phyloP scores from a whole-genome alignment of 2,113 vertebrate genomes.

The Elgaria multicarinata region DNA sequence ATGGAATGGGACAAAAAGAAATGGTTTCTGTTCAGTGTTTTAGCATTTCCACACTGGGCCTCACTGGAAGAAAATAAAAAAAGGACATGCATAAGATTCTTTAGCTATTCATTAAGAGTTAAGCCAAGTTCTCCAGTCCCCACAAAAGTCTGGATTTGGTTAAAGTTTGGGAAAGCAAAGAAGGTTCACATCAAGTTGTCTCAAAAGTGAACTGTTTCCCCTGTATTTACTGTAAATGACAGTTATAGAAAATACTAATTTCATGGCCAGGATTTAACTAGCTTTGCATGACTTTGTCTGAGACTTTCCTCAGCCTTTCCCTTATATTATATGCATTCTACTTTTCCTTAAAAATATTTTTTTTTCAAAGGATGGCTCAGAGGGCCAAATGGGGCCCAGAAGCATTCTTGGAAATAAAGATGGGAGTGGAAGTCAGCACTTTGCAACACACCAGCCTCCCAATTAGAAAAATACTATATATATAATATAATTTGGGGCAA shows the following conservation, averaged over 20 bases:
- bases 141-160: conserved; percentile 26
- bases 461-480: no score
- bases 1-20: conserved; percentile 58
- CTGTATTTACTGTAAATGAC: conserved; percentile 21
- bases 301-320: not conserved
- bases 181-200: conserved; percentile 17
- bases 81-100: conserved; percentile 25
- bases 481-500: no score
- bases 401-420: no score
- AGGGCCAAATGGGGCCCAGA: no score
- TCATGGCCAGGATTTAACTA: not conserved
- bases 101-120: conserved; percentile 44
- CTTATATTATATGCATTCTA: not conserved
- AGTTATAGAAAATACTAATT: conserved; percentile 14
- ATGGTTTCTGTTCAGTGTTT: conserved; percentile 49
- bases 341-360: not conserved
- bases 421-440: no score
- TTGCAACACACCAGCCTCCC: no score
- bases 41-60: conserved; percentile 32
- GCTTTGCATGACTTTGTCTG: not conserved
- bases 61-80: not conserved
- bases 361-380: no score
- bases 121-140: not conserved
- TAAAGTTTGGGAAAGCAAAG: conserved; percentile 21
- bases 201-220: conserved; percentile 3